Conservation (phyloP, 2,888 invertebrate species). For the Schizaphis graminum region DNA sequence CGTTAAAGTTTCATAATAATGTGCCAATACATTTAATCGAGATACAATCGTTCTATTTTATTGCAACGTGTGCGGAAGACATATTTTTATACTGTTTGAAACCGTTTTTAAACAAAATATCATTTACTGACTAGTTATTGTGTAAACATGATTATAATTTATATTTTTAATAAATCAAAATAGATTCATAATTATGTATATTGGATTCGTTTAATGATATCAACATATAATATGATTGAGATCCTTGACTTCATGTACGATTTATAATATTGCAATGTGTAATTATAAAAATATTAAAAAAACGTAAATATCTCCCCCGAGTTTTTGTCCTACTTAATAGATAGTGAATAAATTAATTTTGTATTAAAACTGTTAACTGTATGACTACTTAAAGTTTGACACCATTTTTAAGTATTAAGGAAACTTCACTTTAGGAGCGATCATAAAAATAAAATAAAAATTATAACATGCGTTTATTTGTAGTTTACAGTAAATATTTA, state of each 20-base stretch:
- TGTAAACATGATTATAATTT: neutral
- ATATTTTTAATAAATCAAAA: neutral
- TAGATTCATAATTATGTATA: neutral
- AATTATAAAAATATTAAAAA: too few relatives aligned
- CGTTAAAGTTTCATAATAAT: slow-evolving; percentile 19
- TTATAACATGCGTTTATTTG: neutral
- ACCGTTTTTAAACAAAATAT: neutral
- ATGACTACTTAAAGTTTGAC: neutral
- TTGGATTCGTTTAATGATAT: neutral
- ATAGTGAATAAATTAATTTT: neutral
- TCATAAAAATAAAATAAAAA: neutral
- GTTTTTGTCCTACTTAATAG: neutral
- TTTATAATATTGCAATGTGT: neutral
- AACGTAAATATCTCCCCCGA: neutral
- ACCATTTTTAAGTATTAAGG: neutral
- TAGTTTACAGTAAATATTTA: neutral
- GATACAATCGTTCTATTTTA: neutral
- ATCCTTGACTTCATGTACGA: neutral
- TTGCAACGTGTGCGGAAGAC: neutral
- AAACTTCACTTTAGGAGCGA: neutral
- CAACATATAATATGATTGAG: neutral
- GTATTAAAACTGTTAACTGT: neutral
- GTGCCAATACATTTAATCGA: slow-evolving; percentile 35
- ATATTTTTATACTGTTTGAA: too few relatives aligned
- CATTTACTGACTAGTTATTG: neutral